These are phyloP conservation scores for Ptilorrhoa leucosticta DNA, from an alignment of 2,113 vertebrate genomes.

Conservation along the genomic window DNA sequence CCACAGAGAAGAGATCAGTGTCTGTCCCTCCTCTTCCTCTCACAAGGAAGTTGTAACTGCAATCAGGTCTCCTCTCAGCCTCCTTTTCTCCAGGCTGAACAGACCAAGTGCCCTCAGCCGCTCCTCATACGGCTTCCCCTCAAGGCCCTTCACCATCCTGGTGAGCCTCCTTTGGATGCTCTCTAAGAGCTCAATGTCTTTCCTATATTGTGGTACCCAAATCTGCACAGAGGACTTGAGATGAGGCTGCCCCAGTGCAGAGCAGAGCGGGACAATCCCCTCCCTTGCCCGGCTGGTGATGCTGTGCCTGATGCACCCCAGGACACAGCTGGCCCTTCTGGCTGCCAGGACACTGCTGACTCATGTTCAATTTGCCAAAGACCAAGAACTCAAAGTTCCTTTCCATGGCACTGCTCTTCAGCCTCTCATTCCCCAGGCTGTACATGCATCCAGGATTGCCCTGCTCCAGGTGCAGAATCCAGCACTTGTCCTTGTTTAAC, in stretches of 20 bases:
- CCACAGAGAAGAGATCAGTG: neutral
- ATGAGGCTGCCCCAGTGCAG: rapidly evolving
- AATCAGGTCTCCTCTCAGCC: neutral
- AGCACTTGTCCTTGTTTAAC: too few relatives aligned
- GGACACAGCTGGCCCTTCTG: rapidly evolving
- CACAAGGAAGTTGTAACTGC: rapidly evolving
- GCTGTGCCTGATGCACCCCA: too few relatives aligned
- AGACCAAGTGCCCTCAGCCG: neutral
- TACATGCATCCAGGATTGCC: neutral
- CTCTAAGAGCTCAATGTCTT: neutral
- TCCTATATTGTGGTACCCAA: neutral
- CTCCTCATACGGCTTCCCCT: neutral
- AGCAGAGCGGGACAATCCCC: neutral
- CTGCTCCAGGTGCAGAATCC: neutral
- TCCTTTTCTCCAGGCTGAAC: neutral
- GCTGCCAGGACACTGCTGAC: neutral
- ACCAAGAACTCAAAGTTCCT: neutral
- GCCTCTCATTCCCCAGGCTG: neutral
- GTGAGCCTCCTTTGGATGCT: neutral
- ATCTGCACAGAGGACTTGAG: rapidly evolving
- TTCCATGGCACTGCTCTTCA: neutral
- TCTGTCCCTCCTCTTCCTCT: neutral
- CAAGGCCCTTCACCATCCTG: neutral
- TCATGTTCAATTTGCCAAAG: neutral
- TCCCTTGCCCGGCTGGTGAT: rapidly evolving